Conservation (phyloP, 2,888 invertebrate genomes). For the Agrotis ipsilon region DNA sequence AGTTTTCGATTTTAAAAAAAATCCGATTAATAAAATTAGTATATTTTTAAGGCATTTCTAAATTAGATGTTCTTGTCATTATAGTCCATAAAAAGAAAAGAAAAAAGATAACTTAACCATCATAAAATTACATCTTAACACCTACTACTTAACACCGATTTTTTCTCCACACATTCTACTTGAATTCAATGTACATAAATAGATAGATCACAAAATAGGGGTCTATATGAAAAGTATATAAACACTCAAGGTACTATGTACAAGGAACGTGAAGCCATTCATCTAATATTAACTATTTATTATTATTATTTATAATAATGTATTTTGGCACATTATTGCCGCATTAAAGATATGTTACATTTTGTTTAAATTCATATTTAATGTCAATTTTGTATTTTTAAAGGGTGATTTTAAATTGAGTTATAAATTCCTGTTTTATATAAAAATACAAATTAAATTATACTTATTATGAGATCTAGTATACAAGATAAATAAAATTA, state of each 20-base stretch:
- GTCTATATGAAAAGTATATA: constrained; percentile 45
- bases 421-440: neutral
- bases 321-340: constrained; percentile 62
- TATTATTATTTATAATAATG: constrained; percentile 8
- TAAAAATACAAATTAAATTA: constrained; percentile 24
- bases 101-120: neutral
- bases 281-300: constrained; percentile 33
- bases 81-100: too few species aligned
- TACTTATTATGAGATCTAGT: neutral
- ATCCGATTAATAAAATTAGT: too few species aligned
- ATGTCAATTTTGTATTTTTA: constrained; percentile 44
- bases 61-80: too few species aligned
- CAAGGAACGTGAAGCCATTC: constrained; percentile 57
- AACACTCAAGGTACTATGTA: constrained; percentile 61
- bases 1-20: too few species aligned
- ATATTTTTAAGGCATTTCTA: too few species aligned
- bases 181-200: constrained; percentile 46
- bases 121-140: neutral
- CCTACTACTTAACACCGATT: constrained; percentile 11
- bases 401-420: constrained; percentile 30
- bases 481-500: neutral
- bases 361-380: constrained; percentile 62
- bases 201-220: constrained; percentile 66
- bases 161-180: constrained; percentile 24
- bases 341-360: constrained; percentile 62